These are phyloP conservation scores for Abrostola triplasia DNA, from an alignment of 2,888 invertebrate genomes.

Conservation along the genomic window DNA sequence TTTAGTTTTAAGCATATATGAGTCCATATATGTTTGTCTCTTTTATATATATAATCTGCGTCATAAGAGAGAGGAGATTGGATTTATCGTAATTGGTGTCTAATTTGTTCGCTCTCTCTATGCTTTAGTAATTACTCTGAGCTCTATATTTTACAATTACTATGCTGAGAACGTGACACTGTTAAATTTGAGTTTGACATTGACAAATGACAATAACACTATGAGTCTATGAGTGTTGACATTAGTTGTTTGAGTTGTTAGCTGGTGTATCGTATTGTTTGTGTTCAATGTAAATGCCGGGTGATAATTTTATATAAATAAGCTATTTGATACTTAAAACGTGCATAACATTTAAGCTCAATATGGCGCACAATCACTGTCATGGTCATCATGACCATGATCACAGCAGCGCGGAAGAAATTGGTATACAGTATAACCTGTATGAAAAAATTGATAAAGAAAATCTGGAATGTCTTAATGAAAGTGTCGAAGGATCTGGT, in stretches of 20 bases:
- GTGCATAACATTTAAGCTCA: constrained; percentile 2
- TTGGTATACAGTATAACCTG: constrained; percentile 94
- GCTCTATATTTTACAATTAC: too few species aligned
- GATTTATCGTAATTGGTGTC: too few species aligned
- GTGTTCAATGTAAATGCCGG: not conserved
- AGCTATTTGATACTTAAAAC: not conserved
- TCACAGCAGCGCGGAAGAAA: constrained; percentile 90
- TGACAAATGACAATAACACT: too few species aligned
- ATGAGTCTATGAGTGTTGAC: too few species aligned
- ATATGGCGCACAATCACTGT: constrained; percentile 89
- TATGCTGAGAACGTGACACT: too few species aligned
- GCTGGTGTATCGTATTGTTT: not conserved
- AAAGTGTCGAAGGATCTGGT: constrained; percentile 95
- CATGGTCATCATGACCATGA: constrained; percentile 89
- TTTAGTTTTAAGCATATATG: too few species aligned
- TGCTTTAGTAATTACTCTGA: too few species aligned
- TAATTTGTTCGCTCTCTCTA: too few species aligned
- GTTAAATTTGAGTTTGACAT: too few species aligned
- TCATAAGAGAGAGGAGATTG: too few species aligned
- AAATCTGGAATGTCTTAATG: constrained; percentile 97
- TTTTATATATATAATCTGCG: too few species aligned
- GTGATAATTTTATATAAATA: not conserved
- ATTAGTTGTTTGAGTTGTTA: not conserved
- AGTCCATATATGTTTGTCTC: too few species aligned
- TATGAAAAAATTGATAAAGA: constrained; percentile 96